phyloP scores from a whole-genome alignment of 92 coral and sea anemone genomes.

The Blastomussa wellsi region DNA sequence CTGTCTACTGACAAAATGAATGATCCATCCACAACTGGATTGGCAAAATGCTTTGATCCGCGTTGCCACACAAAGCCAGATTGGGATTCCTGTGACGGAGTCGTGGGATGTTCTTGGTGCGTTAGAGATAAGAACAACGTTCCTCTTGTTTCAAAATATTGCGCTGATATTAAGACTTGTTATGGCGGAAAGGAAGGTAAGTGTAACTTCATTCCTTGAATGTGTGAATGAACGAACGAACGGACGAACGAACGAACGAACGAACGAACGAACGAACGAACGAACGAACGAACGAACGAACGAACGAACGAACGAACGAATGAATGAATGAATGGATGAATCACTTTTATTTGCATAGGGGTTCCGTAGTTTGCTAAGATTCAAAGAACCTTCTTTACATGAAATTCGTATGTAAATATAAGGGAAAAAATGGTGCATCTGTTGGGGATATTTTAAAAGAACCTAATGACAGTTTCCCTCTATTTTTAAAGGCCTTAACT shows the following conservation, averaged over 20 bases:
- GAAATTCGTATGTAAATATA: too few relatives aligned
- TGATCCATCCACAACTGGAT: slow-evolving; percentile 1
- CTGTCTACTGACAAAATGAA: background rate
- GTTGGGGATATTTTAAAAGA: too few relatives aligned
- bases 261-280: too few relatives aligned
- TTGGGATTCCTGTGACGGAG: slow-evolving; percentile 42
- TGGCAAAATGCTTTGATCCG: slow-evolving; percentile 47
- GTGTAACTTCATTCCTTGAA: background rate
- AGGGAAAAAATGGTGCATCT: too few relatives aligned
- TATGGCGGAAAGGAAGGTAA: background rate
- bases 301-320: too few relatives aligned
- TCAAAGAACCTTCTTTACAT: background rate
- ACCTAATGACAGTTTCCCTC: too few relatives aligned
- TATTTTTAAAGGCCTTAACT: too few relatives aligned
- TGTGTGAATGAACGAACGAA: too few relatives aligned
- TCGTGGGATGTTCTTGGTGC: slow-evolving; percentile 60
- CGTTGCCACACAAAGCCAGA: slow-evolving; percentile 23
- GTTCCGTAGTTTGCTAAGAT: background rate
- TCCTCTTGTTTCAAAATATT: slow-evolving; percentile 35
- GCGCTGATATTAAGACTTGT: slow-evolving; percentile 33
- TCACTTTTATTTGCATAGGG: background rate
- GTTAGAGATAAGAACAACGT: slow-evolving; percentile 31
- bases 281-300: too few relatives aligned
- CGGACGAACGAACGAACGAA: too few relatives aligned
- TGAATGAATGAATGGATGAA: background rate